Evolutionary conservation across 2,113 vertebrate genomes (phyloP), one percentile per base, ranked within the genome.

Genomic region (Hippocampus comes): DNA sequence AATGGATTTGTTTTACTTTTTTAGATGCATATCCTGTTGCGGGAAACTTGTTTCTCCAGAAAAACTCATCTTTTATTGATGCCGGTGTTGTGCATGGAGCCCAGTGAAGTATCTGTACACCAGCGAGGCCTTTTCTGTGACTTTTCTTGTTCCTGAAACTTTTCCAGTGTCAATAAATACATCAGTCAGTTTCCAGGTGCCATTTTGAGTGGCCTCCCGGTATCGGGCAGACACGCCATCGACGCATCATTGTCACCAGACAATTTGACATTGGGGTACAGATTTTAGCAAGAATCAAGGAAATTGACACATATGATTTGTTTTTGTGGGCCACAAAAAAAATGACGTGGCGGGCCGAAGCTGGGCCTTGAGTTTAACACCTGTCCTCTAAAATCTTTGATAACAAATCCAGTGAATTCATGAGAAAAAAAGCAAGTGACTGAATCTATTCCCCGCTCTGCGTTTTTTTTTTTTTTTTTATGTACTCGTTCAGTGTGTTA

Each of bases 21-120:
- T 34, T 61, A 34, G 21, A 23, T 43, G 63, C 63, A 25, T 43
- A 17, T 46, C 21, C 21, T 41, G 20, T 68, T 23, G 1, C 59
- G 68, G 25, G 65, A 6, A 34, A 42, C 56, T 46, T 30, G 0
- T 21, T 49, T 25, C 56, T 48, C 38, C 23, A 60, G 34, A 73
- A 57, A 57, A 68, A 53, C 71, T 57, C 11, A 43, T 57, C 2
- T 57, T 63, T 74, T 53, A 67, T 67, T 61, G 38, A 68, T 68
- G 69, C 57, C 23, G 65, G 67, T 63, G 63, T 67, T 67, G 55
- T 25, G 61, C 66, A 63, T 56, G 34, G 69, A 20, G 48, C 68
- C 43, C 68, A 72, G 20, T 49, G 67, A 74, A 38, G 41, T 57
- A 38, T 21, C 67, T 61, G 63, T 68, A 75, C 75, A 46, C 53